Conservation (phyloP, 2,888 invertebrate genomes). For the Agonopterix alstromeriana region DNA sequence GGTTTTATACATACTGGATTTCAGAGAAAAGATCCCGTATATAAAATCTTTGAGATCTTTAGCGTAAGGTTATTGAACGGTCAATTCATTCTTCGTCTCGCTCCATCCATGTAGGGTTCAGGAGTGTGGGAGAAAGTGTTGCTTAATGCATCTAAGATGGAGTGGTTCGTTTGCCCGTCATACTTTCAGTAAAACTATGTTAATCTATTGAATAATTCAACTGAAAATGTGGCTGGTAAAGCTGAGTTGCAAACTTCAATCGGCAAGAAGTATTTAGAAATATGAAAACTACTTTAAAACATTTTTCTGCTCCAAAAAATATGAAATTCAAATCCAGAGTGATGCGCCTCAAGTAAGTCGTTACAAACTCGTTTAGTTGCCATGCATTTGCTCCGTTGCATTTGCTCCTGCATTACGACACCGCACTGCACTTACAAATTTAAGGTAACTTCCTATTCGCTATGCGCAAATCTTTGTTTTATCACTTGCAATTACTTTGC, state of each 20-base stretch:
- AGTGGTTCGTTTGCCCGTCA: no score
- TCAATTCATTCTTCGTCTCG: no score
- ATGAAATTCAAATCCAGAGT: constrained; percentile 43
- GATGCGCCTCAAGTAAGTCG: constrained; percentile 45
- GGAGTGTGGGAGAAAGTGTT: no score
- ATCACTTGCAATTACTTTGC: not conserved
- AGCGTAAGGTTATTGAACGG: no score
- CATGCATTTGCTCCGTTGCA: constrained; percentile 13
- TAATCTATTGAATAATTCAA: no score
- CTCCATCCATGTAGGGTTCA: no score
- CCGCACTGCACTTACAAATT: constrained; percentile 5
- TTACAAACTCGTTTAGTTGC: constrained; percentile 50
- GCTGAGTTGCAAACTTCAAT: no score
- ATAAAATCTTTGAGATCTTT: no score
- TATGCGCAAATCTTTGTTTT: not conserved
- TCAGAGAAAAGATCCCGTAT: not conserved
- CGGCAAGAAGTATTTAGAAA: no score
- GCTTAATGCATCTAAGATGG: no score
- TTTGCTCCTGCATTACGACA: constrained; percentile 4
- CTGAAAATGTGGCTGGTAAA: no score
- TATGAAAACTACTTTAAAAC: not conserved
- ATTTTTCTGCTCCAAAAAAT: constrained; percentile 14
- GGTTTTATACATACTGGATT: not conserved
- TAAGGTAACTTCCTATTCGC: not conserved
- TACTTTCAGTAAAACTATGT: no score